Conservation (phyloP, 2,888 invertebrate species). For the Eilema sororculum region DNA sequence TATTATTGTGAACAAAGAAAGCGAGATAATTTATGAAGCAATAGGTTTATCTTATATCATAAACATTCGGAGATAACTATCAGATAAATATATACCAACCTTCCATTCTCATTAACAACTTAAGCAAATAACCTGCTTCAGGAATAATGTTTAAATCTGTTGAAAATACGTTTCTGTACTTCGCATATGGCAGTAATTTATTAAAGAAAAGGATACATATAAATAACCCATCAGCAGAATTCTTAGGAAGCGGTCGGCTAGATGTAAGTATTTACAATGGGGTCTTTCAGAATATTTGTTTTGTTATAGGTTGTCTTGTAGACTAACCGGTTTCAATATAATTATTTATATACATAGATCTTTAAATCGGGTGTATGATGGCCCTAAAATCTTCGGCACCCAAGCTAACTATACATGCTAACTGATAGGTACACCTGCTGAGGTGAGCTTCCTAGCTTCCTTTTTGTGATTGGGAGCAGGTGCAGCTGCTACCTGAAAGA, state of each 20-base stretch:
- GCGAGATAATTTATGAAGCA: not conserved
- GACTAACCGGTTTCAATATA: not conserved
- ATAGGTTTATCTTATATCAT: not conserved
- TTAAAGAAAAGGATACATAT: slow-evolving; percentile 92
- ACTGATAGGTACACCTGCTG: no score
- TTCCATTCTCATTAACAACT: not conserved
- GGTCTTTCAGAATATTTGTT: not conserved
- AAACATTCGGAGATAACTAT: not conserved
- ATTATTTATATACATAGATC: no score
- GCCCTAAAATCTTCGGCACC: no score
- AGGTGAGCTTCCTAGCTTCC: no score
- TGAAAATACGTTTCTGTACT: slow-evolving; percentile 90
- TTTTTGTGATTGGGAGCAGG: no score
- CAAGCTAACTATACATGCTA: no score
- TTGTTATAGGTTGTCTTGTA: no score
- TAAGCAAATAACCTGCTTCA: not conserved
- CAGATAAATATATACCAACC: not conserved
- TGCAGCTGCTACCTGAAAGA: no score
- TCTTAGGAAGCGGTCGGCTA: slow-evolving; percentile 20
- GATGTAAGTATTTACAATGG: slow-evolving; percentile 16
- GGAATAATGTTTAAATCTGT: slow-evolving; percentile 17
- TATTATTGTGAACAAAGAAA: not conserved
- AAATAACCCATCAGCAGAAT: slow-evolving; percentile 91
- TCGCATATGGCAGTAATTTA: slow-evolving; percentile 96
- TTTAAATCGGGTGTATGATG: no score